Base-by-base conservation (phyloP, 2,113 vertebrate genomes). In the Pongo pygmaeus region DNA sequence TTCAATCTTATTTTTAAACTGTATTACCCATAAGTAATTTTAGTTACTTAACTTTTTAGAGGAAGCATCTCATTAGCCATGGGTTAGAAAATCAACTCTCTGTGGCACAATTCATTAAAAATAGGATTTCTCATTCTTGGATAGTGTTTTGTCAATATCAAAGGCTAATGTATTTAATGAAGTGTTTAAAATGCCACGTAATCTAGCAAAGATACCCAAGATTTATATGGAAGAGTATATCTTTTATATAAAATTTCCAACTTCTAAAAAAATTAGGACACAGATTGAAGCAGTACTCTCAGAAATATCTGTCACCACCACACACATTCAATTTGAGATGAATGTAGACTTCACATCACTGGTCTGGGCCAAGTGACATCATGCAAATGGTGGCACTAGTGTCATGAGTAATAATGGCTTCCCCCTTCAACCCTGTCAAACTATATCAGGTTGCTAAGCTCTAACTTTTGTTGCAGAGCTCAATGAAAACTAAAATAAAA, bases 371-470 rank as follows among this genome's bases (percentile, higher is more conserved):
- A 38, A 83, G 84, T 55, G 61, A 80, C 83, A 92, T 89, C 81
- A 95, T 78, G 57, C 74, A 93, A 92, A 96, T 89, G 22, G 27
- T 89, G 40, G 35, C 38, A 46, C 93, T 78, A 88, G 40, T 96
- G 97, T 97, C 92, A 81, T 2, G 5, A 77, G 50, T 83, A 93
- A 96, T 94, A 48, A 92, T 48, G 80, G 35, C 69, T 96, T 80
- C 55, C 32, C 61, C 86, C 80, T 88, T 97, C 85, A 91, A 17
- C n/a, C 84, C 75, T 97, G 95, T 95, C 93, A 93, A 77, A 84
- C 85, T 91, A 5, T 7, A 89, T 91, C 96, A 95, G 70, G 72
- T 59, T 88, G n/a, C 88, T 94, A 86, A 89, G 35, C 64, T 61
- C n/a, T 52, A 88, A 86, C 67, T 93, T 91, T 69, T 81, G 30